phyloP scores from a whole-genome alignment of 2,797 vertebrate genomes.

The Fratercula arctica region DNA sequence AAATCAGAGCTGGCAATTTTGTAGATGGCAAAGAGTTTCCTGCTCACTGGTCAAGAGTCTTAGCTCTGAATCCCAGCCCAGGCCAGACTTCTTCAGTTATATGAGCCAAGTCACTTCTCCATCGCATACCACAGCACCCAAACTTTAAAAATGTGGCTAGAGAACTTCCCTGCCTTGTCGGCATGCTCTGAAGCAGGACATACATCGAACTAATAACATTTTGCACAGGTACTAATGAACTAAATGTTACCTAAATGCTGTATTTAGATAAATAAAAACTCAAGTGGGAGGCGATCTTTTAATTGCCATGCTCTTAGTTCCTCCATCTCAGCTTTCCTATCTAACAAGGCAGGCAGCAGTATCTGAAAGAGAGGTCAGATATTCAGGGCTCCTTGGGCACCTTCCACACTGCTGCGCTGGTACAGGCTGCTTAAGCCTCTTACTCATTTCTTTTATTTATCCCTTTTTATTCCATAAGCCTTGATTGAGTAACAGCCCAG shows the following conservation, averaged over 20 bases:
- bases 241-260: not conserved
- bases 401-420: not conserved
- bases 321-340: not conserved
- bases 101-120: not conserved
- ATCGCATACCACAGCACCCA: not conserved
- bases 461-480: not conserved
- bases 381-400: not conserved
- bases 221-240: not conserved
- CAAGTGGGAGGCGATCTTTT: not conserved
- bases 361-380: not conserved
- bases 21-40: not conserved
- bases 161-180: not conserved
- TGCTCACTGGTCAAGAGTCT: not conserved
- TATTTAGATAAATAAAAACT: not conserved
- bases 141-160: not conserved
- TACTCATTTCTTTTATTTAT: not conserved
- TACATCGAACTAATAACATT: not conserved
- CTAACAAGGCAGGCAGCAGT: not conserved
- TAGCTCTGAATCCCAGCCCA: not conserved
- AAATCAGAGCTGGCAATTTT: not conserved
- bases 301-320: not conserved
- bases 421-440: not conserved
- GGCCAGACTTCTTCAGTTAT: not conserved
- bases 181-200: not conserved
- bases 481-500: not conserved